Evolutionary conservation across 2,113 vertebrate species (phyloP).

Genomic region (Phaethon lepturus): DNA sequence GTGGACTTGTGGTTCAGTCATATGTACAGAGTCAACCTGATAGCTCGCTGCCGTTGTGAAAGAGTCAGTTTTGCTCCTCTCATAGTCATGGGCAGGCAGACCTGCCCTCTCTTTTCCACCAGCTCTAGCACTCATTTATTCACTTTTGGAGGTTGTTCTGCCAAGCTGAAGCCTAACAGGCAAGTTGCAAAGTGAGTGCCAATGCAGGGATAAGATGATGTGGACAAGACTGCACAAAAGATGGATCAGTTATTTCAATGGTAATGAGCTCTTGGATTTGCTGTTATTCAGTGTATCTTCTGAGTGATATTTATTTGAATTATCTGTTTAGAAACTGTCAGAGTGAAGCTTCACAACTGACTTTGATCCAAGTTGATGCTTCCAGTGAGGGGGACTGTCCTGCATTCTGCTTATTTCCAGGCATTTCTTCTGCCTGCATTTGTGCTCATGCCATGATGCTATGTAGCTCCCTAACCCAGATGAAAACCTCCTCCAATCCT

Average conservation of each 20-base stretch:
- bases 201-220: background rate
- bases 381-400: background rate
- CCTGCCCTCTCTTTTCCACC: background rate
- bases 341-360: background rate
- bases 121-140: background rate
- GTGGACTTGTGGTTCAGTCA: background rate
- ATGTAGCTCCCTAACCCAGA: background rate
- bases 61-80: background rate
- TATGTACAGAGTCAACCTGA: background rate
- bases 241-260: background rate
- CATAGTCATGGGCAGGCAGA: background rate
- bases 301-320: background rate
- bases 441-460: background rate
- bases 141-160: background rate
- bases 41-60: fast-evolving
- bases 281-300: background rate
- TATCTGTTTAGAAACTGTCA: background rate
- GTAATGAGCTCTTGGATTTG: background rate
- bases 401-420: background rate
- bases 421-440: background rate
- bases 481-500: background rate
- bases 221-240: background rate
- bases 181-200: background rate
- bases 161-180: fast-evolving
- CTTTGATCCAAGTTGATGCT: background rate